Conservation (phyloP, 2,797 vertebrate genomes). For the Pangasius macronema region DNA sequence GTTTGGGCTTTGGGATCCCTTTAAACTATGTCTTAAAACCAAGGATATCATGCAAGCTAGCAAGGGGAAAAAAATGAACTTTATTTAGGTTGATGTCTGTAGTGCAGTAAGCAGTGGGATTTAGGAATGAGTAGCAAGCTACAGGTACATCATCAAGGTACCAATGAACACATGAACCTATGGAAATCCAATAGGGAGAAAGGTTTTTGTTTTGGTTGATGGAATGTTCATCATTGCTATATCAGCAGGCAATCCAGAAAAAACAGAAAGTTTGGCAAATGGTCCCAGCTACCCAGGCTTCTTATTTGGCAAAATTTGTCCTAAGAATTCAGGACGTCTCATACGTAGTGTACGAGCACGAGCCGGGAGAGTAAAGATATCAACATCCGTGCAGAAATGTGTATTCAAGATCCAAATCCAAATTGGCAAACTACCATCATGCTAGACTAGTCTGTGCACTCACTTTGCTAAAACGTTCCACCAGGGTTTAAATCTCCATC, state of each 20-base stretch:
- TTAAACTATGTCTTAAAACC: not conserved
- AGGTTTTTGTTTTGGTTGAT: not conserved
- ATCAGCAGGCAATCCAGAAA: not conserved
- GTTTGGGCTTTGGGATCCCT: not conserved
- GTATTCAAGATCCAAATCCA: conserved; percentile 13
- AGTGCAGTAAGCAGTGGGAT: not conserved
- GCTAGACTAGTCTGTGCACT: not conserved
- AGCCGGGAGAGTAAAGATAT: not conserved
- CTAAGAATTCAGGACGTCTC: not conserved
- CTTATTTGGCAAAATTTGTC: not conserved
- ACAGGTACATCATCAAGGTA: not conserved
- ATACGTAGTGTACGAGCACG: not conserved
- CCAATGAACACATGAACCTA: not conserved
- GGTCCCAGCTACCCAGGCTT: not conserved
- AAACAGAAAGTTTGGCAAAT: not conserved
- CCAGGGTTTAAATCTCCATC: conserved; percentile 6
- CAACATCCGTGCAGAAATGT: not conserved
- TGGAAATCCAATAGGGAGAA: not conserved
- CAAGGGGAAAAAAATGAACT: not conserved
- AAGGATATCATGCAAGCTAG: not conserved
- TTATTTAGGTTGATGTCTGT: not conserved
- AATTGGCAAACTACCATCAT: not conserved
- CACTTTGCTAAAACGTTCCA: not conserved
- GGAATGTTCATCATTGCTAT: not conserved
- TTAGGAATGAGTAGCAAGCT: not conserved